Percentiles rank a stretch among this genome's conserved stretches.
phyloP scores from a whole-genome alignment of 2,113 vertebrate genomes.

The Fulica atra region DNA sequence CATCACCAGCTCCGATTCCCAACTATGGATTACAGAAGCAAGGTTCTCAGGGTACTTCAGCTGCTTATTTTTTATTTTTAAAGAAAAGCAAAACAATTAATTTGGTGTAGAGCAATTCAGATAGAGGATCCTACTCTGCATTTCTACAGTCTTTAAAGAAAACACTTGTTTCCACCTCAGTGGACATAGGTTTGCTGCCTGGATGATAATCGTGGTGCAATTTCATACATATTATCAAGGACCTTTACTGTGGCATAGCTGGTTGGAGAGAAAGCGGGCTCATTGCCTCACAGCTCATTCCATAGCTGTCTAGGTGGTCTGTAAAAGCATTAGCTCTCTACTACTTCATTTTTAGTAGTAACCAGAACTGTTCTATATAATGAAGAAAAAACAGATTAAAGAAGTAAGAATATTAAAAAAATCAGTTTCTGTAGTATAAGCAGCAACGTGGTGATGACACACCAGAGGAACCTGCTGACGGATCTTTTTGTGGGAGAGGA shows the following conservation, averaged over 20 bases:
- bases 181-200: background rate
- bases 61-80: background rate
- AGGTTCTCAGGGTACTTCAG: background rate
- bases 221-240: background rate
- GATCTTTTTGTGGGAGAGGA: background rate
- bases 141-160: background rate
- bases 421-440: background rate
- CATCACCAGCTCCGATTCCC: background rate
- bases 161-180: background rate
- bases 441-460: background rate
- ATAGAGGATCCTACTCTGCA: background rate
- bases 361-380: background rate
- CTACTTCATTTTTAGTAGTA: background rate
- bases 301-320: background rate
- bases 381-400: background rate
- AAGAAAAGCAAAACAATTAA: background rate
- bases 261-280: background rate
- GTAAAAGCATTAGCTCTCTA: background rate
- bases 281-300: background rate
- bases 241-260: background rate
- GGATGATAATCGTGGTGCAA: background rate
- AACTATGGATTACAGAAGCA: background rate
- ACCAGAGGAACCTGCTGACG: background rate
- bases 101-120: background rate
- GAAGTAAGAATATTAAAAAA: background rate